Conservation (phyloP, 1,140 invertebrate genomes). For the Macrobrachium nipponense region DNA sequence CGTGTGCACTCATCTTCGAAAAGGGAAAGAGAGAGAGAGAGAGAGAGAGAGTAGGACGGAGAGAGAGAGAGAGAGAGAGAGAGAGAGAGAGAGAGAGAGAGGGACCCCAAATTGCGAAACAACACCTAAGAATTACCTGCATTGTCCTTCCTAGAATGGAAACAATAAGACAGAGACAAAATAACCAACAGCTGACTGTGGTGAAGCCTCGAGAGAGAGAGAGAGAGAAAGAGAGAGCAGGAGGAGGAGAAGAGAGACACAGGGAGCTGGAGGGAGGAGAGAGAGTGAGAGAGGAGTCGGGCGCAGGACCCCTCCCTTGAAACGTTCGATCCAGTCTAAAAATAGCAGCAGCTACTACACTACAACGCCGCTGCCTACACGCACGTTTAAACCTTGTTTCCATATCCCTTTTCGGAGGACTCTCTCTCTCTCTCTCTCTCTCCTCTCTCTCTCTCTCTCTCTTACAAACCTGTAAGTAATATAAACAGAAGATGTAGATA, state of each 20-base stretch:
- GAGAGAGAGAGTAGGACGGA: neutral
- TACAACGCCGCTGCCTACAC: no score
- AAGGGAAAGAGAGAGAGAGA: slow-evolving; percentile 16
- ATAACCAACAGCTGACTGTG: neutral
- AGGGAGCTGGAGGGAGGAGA: neutral
- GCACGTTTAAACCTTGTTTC: no score
- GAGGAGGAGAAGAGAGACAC: neutral
- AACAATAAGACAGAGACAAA: neutral
- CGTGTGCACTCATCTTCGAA: neutral
- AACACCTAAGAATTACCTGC: neutral
- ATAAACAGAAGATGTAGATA: no score
- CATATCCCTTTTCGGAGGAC: no score
- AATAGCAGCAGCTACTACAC: no score
- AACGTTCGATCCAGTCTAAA: no score
- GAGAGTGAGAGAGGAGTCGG: neutral
- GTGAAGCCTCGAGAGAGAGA: neutral
- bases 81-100: slow-evolving; percentile 27
- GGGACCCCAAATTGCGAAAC: neutral
- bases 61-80: slow-evolving; percentile 23
- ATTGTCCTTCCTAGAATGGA: no score
- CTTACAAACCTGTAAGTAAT: no score
- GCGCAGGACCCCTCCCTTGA: neutral
- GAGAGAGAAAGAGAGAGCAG: slow-evolving; percentile 19
- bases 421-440: no score
- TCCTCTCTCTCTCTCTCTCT: no score